These are phyloP conservation scores for Melipona quadrifasciata DNA, from an alignment of 1,140 invertebrate species.

Conservation along the genomic window DNA sequence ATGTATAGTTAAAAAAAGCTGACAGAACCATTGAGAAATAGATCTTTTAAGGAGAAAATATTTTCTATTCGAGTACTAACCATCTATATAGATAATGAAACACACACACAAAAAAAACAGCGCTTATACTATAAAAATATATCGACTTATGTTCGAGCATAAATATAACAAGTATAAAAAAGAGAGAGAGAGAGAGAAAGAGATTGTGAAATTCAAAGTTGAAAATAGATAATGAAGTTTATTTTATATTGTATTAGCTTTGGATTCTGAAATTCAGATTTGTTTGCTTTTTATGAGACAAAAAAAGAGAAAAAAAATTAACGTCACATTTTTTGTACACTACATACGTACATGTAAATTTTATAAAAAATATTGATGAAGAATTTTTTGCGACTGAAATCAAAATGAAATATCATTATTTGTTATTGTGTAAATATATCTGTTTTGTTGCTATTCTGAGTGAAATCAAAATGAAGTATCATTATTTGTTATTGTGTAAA, in stretches of 20 bases:
- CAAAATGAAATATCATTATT: constrained; percentile 23
- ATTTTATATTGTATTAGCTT: constrained; percentile 18
- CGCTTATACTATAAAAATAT: constrained; percentile 31
- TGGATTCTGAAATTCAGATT: neutral
- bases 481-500: constrained; percentile 44
- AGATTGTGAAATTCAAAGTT: constrained; percentile 4
- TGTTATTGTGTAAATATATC: constrained; percentile 45
- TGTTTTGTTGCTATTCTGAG: too few relatives aligned
- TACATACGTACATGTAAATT: constrained; percentile 7
- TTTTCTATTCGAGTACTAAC: constrained; percentile 34
- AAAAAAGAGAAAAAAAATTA: too few relatives aligned
- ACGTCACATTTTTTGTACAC: constrained; percentile 22
- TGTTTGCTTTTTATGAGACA: neutral
- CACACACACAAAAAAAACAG: neutral
- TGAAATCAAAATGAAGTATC: constrained; percentile 7
- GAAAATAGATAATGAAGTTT: neutral
- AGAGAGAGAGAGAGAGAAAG: too few relatives aligned
- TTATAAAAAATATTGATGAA: constrained; percentile 2
- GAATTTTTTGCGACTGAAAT: constrained; percentile 14
- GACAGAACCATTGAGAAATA: constrained; percentile 4
- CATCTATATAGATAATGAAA: constrained; percentile 16
- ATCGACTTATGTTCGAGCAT: constrained; percentile 9
- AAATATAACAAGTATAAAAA: neutral
- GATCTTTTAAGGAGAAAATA: constrained; percentile 17
- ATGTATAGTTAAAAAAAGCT: constrained; percentile 26